Evolutionary conservation across 37 sponge, comb jelly and placozoan genomes (phyloP).

Genomic region (Diacarnus erythraeanus): DNA sequence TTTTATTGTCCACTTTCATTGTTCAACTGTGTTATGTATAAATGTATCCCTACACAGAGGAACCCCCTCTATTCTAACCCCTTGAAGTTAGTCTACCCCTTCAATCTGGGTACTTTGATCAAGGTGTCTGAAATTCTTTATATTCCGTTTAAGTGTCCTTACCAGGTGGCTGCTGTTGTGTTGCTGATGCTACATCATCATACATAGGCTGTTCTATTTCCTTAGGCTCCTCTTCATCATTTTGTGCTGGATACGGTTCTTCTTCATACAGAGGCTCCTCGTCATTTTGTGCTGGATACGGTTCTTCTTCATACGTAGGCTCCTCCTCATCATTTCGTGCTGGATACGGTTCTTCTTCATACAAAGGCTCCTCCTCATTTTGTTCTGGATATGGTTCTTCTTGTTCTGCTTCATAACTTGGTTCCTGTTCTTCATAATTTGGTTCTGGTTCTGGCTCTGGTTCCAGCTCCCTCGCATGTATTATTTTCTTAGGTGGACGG

Average conservation of each 20-base stretch:
- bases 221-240: slow-evolving; percentile 27
- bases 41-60: too few relatives aligned
- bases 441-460: slow-evolving; percentile 46
- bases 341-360: slow-evolving; percentile 18
- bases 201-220: slow-evolving; percentile 42
- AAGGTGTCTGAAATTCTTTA: too few relatives aligned
- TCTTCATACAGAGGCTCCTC: slow-evolving; percentile 25
- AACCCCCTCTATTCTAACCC: too few relatives aligned
- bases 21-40: too few relatives aligned
- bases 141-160: background rate
- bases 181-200: slow-evolving; percentile 29
- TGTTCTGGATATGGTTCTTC: slow-evolving; percentile 64
- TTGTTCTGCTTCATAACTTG: slow-evolving; percentile 45
- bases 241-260: slow-evolving; percentile 20
- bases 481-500: slow-evolving; percentile 1
- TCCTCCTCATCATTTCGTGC: slow-evolving; percentile 32
- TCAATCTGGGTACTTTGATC: too few relatives aligned
- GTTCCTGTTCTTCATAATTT: slow-evolving; percentile 35
- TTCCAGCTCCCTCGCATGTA: slow-evolving; percentile 26
- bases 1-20: too few relatives aligned
- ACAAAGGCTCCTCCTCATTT: slow-evolving; percentile 43
- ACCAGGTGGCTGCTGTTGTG: background rate
- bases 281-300: slow-evolving; percentile 47
- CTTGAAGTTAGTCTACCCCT: too few relatives aligned
- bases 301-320: slow-evolving; percentile 66